A percentile compares a stretch with the other conserved stretches of the same genome.
These are phyloP conservation scores for Sesia apiformis DNA, from an alignment of 2,888 invertebrate species.

Conservation along the genomic window DNA sequence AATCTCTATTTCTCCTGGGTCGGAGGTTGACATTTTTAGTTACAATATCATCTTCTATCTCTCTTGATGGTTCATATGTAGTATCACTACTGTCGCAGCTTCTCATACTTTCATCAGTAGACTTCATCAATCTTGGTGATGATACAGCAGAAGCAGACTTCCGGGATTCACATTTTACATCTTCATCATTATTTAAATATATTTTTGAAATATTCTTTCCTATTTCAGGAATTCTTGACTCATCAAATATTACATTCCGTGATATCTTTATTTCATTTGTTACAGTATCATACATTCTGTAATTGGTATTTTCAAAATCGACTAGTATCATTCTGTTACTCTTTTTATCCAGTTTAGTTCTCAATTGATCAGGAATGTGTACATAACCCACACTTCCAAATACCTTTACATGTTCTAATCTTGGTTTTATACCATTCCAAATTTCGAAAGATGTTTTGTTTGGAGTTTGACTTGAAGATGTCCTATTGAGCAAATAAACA, in stretches of 20 bases:
- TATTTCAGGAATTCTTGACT: conserved; percentile 8
- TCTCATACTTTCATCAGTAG: too few species aligned
- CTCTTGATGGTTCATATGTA: conserved; percentile 15
- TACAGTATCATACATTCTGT: conserved; percentile 18
- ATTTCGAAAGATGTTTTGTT: conserved; percentile 21
- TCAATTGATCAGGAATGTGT: conserved; percentile 22
- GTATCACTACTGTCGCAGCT: conserved; percentile 9
- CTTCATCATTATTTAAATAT: conserved; percentile 6
- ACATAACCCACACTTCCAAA: too few species aligned
- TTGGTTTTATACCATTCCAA: conserved; percentile 18
- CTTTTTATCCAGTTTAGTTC: conserved; percentile 17
- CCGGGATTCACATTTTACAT: too few species aligned
- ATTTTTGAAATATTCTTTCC: conserved; percentile 10
- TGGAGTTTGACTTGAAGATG: conserved; percentile 17
- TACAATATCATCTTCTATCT: conserved; percentile 8
- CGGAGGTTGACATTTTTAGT: conserved; percentile 12
- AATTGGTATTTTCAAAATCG: conserved; percentile 24
- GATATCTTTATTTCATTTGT: conserved; percentile 12
- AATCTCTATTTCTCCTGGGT: conserved; percentile 11
- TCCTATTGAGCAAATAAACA: conserved; percentile 28
- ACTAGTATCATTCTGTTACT: conserved; percentile 18
- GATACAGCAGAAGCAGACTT: background rate
- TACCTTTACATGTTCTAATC: conserved; percentile 13
- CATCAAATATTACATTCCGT: conserved; percentile 20
- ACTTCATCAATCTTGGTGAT: conserved; percentile 4